Evolutionary conservation across 2,888 invertebrate genomes (phyloP), one percentile per base, ranked within the genome.

Genomic region (Heliconius aoede): DNA sequence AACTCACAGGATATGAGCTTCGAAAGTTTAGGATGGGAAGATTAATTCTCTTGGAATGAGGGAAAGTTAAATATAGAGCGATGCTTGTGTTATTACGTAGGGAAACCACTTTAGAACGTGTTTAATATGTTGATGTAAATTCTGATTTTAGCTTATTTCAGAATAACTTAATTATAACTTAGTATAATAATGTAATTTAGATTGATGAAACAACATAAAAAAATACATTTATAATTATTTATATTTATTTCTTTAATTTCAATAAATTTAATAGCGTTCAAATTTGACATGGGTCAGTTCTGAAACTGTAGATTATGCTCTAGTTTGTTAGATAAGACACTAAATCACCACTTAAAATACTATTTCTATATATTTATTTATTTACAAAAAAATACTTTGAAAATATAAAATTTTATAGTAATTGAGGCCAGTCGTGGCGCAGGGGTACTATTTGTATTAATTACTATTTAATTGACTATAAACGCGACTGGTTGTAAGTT

Each of bases 1-100:
- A 64, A 69, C 61, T 62, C 51, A 62, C 69, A 71, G 62, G 55
- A 75, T 75, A 64, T 71, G 64, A 71, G 64, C 55, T 75, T 75
- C 18, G 26, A 71, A 71, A 75, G 26, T 75, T 75, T 32, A 51
- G 69, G 69, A 69, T 75, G 32, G 46, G 18, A 51, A 69, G 46
- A 69, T 68, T 75, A 68, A 69, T 69, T 26, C 61, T 61, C 58
- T 51, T 51, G 68, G 62, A 62, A 72, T 36, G 58, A 55, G 69
- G 61, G 60, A 72, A 72, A 61, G 61, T 72, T 72, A 60, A 72
- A 72, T 72, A 40, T 26, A 26, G 60, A 72, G 58, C 36, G n/a
- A 61, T 28, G 40, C 36, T 72, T 61, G 30, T 51, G 61, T 55
- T 69, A 69, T 55, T 69, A 30, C 32, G 55, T 69, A 61, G 40